Evolutionary conservation across 2,113 vertebrate species (phyloP).

Genomic region (Cephalopholis sonnerati): DNA sequence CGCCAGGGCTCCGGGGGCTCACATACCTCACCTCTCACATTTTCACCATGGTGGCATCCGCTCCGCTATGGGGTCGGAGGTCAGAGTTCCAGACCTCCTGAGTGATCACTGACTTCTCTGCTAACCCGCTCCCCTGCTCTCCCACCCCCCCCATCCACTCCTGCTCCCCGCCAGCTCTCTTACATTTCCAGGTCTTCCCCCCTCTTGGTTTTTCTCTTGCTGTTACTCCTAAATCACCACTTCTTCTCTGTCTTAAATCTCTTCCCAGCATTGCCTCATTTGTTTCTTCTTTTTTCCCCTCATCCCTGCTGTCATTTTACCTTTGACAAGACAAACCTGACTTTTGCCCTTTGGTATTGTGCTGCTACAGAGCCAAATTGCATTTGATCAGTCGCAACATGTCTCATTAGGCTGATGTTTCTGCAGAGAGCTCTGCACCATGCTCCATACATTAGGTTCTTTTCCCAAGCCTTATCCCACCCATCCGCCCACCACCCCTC

Average conservation of each 20-base stretch:
- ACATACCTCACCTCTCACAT: slow-evolving; percentile 80
- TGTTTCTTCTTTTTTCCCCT: neutral
- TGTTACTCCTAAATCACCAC: neutral
- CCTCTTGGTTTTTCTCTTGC: neutral
- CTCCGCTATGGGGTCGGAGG: slow-evolving; percentile 80
- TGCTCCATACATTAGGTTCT: slow-evolving; percentile 42
- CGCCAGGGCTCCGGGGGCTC: slow-evolving; percentile 73
- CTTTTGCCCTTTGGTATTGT: neutral
- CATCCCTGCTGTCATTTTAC: neutral
- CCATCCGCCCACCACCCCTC: slow-evolving; percentile 13
- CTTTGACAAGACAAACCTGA: neutral
- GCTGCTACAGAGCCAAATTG: neutral
- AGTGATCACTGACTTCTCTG: slow-evolving; percentile 80
- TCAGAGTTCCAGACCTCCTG: slow-evolving; percentile 85
- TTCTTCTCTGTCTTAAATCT: neutral
- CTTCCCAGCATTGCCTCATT: neutral
- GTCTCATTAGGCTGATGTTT: slow-evolving; percentile 46
- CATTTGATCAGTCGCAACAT: slow-evolving; percentile 27
- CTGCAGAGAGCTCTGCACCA: slow-evolving; percentile 33
- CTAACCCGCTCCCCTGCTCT: slow-evolving; percentile 40
- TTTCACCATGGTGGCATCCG: slow-evolving; percentile 84
- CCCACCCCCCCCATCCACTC: slow-evolving; percentile 24
- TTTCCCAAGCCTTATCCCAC: slow-evolving; percentile 50
- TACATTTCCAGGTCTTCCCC: slow-evolving; percentile 28
- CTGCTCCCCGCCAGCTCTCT: slow-evolving; percentile 32